These are phyloP conservation scores for Xenopus laevis DNA, from an alignment of 2,113 vertebrate species.

Conservation along the genomic window DNA sequence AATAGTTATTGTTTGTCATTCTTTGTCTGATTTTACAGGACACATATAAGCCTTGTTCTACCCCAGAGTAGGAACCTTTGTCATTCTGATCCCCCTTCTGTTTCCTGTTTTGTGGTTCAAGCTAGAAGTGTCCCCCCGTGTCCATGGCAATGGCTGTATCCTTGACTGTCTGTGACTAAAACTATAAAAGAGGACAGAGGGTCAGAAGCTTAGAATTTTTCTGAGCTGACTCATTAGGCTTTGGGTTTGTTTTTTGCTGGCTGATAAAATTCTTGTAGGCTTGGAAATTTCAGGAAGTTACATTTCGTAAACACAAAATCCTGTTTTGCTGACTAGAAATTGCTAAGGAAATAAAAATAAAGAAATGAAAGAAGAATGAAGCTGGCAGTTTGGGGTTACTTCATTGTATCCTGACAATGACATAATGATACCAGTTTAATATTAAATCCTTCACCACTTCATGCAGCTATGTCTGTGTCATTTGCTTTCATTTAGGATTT, in stretches of 20 bases:
- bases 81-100: conserved; percentile 43
- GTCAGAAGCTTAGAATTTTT: conserved; percentile 39
- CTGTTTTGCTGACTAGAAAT: conserved; percentile 38
- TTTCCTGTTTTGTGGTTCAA: conserved; percentile 40
- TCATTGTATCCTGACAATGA: conserved; percentile 38
- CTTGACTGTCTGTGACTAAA: conserved; percentile 40
- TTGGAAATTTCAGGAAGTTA: conserved; percentile 37
- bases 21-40: conserved; percentile 26
- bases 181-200: conserved; percentile 40
- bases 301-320: conserved; percentile 41
- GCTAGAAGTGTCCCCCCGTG: conserved; percentile 15
- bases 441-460: conserved; percentile 7
- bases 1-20: conserved; percentile 30
- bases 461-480: background rate
- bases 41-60: conserved; percentile 23
- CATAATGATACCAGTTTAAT: conserved; percentile 26
- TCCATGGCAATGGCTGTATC: conserved; percentile 33
- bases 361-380: conserved; percentile 7
- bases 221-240: conserved; percentile 32
- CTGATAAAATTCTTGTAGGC: conserved; percentile 39
- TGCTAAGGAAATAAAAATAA: conserved; percentile 1
- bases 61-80: conserved; percentile 28
- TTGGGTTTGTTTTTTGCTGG: conserved; percentile 26
- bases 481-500: background rate
- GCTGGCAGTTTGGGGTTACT: background rate